Conservation (phyloP, 2,888 invertebrate species). For the Sinelater perroti region DNA sequence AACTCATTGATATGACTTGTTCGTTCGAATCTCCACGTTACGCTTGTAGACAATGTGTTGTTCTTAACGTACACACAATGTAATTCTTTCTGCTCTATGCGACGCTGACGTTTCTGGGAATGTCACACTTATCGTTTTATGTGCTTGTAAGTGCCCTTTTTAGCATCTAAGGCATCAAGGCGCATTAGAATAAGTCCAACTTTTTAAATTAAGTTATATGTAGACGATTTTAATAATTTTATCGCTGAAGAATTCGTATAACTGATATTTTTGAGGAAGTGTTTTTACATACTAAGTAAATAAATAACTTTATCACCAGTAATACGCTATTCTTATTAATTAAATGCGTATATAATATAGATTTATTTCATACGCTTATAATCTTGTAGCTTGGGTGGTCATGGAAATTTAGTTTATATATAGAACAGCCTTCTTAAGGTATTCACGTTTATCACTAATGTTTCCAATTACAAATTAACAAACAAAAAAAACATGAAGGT, state of each 20-base stretch:
- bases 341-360: neutral
- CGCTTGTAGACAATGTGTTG: constrained; percentile 36
- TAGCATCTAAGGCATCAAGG: constrained; percentile 5
- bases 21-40: constrained; percentile 46
- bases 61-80: constrained; percentile 32
- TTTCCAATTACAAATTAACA: neutral
- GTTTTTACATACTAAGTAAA: neutral
- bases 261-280: neutral
- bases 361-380: neutral
- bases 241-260: too few relatives aligned
- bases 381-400: constrained; percentile 5
- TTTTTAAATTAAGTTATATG: neutral
- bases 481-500: neutral
- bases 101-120: constrained; percentile 30
- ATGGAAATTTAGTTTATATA: constrained; percentile 10
- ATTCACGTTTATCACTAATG: neutral
- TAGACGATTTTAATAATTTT: too few relatives aligned
- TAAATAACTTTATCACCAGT: neutral
- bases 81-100: constrained; percentile 9
- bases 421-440: constrained; percentile 5
- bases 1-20: constrained; percentile 50
- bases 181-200: constrained; percentile 16
- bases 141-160: constrained; percentile 14
- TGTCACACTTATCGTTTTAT: constrained; percentile 26
- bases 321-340: neutral